These are phyloP conservation scores for Stictonetta naevosa DNA, from an alignment of 2,113 vertebrate species.

Conservation along the genomic window DNA sequence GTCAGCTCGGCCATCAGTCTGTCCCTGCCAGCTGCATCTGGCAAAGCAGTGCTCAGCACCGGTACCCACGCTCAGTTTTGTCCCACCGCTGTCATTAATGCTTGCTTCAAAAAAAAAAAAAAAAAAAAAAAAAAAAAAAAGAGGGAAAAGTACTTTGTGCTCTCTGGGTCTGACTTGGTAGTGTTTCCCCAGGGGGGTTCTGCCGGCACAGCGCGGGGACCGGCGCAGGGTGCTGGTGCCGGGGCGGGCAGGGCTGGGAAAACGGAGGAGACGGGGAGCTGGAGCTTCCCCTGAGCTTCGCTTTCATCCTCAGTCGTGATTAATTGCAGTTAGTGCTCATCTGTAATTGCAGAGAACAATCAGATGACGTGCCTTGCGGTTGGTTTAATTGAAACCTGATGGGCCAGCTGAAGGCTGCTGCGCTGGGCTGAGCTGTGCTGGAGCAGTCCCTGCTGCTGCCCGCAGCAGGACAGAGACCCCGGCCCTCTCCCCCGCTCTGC, in stretches of 20 bases:
- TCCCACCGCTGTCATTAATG: background rate
- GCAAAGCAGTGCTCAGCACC: background rate
- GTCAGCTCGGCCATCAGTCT: background rate
- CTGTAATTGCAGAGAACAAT: slow-evolving; percentile 64
- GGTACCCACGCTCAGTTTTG: background rate
- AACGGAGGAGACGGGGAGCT: background rate
- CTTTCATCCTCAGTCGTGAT: slow-evolving; percentile 36
- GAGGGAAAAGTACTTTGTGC: background rate
- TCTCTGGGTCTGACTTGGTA: background rate
- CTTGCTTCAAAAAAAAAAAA: background rate
- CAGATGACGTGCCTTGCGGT: slow-evolving; percentile 44
- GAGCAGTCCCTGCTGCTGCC: background rate
- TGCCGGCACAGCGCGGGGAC: background rate
- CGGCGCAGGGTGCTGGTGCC: background rate
- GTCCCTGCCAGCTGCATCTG: background rate
- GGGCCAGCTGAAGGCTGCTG: background rate
- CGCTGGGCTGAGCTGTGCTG: background rate
- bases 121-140: background rate
- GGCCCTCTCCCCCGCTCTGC: background rate
- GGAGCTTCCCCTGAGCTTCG: background rate
- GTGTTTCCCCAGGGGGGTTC: background rate
- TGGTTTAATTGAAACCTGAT: slow-evolving; percentile 67
- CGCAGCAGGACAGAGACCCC: background rate
- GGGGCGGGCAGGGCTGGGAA: background rate
- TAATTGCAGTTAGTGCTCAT: slow-evolving; percentile 44